Base-by-base conservation (phyloP, 2,797 vertebrate genomes). In the Columba guinea region DNA sequence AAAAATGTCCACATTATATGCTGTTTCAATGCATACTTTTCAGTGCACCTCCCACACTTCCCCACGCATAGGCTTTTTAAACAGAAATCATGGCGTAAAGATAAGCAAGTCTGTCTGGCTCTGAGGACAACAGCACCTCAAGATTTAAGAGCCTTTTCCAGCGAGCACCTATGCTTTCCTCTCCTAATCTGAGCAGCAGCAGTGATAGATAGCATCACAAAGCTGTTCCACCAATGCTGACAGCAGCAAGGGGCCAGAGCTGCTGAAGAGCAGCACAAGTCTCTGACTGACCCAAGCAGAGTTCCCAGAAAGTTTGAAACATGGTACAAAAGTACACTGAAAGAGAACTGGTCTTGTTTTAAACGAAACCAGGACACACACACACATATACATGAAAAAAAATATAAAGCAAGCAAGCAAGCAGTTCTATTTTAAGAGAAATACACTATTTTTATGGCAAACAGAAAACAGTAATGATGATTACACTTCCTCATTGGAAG, bases 391-490 rank as follows among this genome's bases (percentile, higher is more conserved):
- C 37, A 39, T 37, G 39, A 67, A 69, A 75, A 69, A 90, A 92
- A 70, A 79, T 44, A 58, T 68, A 85, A 84, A 93, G 81, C 46
- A 84, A 95, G 59, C 46, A 84, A 95, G 59, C 11, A 62, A 93
- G 84, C 34, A 94, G 89, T 74, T 51, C 67, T 62, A 81, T 95
- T 96, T 94, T 80, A 96, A 94, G 84, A 85, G 82, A 93, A 96
- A 95, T 78, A 75, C 56, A 21, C 86, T 89, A 73, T 87, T 95
- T 96, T 87, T 94, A 92, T 76, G 67, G 77, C 82, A 82, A 52
- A 74, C 69, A 94, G 79, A 90, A 95, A 95, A 81, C 34, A 9
- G 79, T 94, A 94, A 96, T 90, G 93, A 93, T 93, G 77, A 96
- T 97, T 91, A 73, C 59, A 89, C 70, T 92, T 93, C 79, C 88